A percentile compares a stretch with the other conserved stretches of the same genome.
These are phyloP conservation scores for Gymnothorax reevesii DNA, from an alignment of 2,797 vertebrate species.

Conservation along the genomic window DNA sequence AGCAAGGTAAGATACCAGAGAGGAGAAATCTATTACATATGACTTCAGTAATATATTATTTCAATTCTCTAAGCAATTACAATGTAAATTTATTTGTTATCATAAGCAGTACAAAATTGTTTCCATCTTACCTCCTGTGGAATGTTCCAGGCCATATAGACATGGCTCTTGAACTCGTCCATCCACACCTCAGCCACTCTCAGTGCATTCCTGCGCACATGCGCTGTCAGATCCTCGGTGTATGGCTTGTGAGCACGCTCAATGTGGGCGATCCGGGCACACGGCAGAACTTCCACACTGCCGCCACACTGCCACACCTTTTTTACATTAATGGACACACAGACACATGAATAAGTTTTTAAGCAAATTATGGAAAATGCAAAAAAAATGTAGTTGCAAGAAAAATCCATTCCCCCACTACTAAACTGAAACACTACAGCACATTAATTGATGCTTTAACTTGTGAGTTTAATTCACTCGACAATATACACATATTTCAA, in stretches of 20 bases:
- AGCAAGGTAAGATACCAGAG: too few species aligned
- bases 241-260: slow-evolving; percentile 96
- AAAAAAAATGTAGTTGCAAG: too few species aligned
- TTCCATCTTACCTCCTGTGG: slow-evolving; percentile 85
- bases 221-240: slow-evolving; percentile 89
- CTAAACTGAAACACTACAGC: too few species aligned
- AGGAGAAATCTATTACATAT: too few species aligned
- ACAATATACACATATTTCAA: too few species aligned
- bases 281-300: slow-evolving; percentile 94
- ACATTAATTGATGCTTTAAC: too few species aligned
- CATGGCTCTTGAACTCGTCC: slow-evolving; percentile 98
- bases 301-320: slow-evolving; percentile 85
- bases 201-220: slow-evolving; percentile 91
- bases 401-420: too few species aligned
- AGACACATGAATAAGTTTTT: background rate
- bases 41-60: background rate
- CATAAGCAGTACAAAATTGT: slow-evolving; percentile 8
- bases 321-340: background rate
- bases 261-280: slow-evolving; percentile 92
- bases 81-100: background rate
- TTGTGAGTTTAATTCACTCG: too few species aligned
- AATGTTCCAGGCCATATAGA: slow-evolving; percentile 99
- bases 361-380: too few species aligned
- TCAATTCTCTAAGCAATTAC: background rate
- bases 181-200: slow-evolving; percentile 98